A percentile compares a stretch with the other conserved stretches of the same genome.
Evolutionary conservation across 2,113 vertebrate genomes (phyloP).

Genomic region (Strigops habroptila): DNA sequence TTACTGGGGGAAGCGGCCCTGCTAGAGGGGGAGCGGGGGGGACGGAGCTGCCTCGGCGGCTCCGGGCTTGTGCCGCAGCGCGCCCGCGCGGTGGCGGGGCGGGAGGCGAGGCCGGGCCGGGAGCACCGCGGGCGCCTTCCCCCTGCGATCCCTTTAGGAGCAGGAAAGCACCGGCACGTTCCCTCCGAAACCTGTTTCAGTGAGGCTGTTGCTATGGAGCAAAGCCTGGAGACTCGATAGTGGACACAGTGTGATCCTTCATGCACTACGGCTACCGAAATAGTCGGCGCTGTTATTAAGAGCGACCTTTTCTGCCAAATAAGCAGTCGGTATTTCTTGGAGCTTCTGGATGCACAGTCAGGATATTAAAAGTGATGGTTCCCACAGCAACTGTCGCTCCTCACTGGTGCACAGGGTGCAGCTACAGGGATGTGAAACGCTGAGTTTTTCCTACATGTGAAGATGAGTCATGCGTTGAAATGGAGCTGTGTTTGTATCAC

Average conservation of each 20-base stretch:
- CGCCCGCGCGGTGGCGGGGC: neutral
- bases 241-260: fast-evolving
- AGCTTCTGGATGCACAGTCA: neutral
- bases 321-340: neutral
- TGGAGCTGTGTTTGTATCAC: neutral
- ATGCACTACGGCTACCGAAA: neutral
- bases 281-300: neutral
- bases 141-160: neutral
- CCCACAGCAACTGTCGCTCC: slow-evolving; percentile 32
- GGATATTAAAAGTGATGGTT: slow-evolving; percentile 8
- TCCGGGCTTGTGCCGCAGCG: neutral
- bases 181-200: neutral
- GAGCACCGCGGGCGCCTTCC: neutral
- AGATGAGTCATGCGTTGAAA: slow-evolving; percentile 28
- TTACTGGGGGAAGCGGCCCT: neutral
- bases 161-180: neutral
- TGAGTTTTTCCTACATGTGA: slow-evolving; percentile 6
- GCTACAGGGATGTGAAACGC: neutral
- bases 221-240: fast-evolving
- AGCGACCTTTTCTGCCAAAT: neutral
- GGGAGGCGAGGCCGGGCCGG: no score
- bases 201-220: neutral
- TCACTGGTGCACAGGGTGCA: neutral
- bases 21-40: fast-evolving
- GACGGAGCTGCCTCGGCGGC: neutral